A percentile compares a stretch with the other conserved stretches of the same genome.
Evolutionary conservation across 2,113 vertebrate genomes (phyloP).

Genomic region (Aptenodytes patagonicus): DNA sequence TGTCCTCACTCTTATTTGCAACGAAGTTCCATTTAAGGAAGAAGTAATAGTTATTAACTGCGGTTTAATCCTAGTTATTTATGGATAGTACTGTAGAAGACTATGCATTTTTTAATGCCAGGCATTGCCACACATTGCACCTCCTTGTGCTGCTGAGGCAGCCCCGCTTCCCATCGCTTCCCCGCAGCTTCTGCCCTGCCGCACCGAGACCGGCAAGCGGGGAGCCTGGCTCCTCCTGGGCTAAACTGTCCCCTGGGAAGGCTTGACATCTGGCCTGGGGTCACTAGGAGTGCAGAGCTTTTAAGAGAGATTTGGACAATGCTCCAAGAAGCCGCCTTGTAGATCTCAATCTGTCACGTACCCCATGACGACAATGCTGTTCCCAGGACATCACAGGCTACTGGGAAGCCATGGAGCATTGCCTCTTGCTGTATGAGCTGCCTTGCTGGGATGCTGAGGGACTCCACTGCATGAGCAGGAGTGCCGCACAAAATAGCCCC

Average conservation of each 20-base stretch:
- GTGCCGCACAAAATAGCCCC: background rate
- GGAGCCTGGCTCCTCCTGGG: background rate
- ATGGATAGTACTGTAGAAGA: background rate
- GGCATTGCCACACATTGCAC: too few species aligned
- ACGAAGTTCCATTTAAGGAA: background rate
- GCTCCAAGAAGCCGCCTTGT: background rate
- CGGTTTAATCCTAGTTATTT: background rate
- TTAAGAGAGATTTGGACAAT: background rate
- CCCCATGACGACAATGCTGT: background rate
- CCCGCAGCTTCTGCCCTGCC: background rate
- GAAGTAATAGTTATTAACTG: background rate
- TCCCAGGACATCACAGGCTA: background rate
- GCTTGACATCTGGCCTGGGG: background rate
- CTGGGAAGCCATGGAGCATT: background rate
- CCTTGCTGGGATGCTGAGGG: background rate
- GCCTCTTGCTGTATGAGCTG: background rate
- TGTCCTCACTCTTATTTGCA: background rate
- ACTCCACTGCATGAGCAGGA: too few species aligned
- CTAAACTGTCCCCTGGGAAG: background rate
- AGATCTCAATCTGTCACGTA: background rate
- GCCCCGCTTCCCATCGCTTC: background rate
- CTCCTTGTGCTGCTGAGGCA: background rate
- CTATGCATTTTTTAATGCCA: background rate
- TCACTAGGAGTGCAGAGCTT: background rate
- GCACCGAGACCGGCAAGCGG: rapidly evolving